These are phyloP conservation scores for Netelia inedita DNA, from an alignment of 2,888 invertebrate species.

Conservation along the genomic window DNA sequence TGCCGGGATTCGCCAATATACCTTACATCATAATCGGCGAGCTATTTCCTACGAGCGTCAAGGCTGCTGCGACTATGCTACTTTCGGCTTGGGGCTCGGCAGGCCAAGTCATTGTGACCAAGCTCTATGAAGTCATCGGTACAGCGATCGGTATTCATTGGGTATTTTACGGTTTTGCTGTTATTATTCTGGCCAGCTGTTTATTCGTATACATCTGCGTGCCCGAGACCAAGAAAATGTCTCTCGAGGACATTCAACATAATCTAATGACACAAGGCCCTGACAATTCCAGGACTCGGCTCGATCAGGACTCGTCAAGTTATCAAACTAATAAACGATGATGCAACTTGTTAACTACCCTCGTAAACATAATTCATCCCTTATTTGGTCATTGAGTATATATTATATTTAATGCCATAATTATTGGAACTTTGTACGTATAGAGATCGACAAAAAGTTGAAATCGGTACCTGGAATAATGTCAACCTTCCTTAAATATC, in stretches of 20 bases:
- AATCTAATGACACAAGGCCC: background rate
- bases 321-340: too few relatives aligned
- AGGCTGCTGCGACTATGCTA: constrained; percentile 54
- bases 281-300: background rate
- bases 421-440: too few relatives aligned
- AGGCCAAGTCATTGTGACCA: constrained; percentile 39
- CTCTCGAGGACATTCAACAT: background rate
- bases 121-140: constrained; percentile 50
- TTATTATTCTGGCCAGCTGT: constrained; percentile 14
- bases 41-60: constrained; percentile 55
- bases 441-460: too few relatives aligned
- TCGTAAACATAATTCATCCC: too few relatives aligned
- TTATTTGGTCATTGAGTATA: too few relatives aligned
- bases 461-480: too few relatives aligned
- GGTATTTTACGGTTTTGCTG: constrained; percentile 65
- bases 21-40: constrained; percentile 38
- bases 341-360: too few relatives aligned
- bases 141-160: constrained; percentile 43
- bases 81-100: constrained; percentile 58
- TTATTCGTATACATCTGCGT: constrained; percentile 40
- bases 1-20: constrained; percentile 22
- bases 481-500: too few relatives aligned
- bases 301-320: background rate
- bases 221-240: constrained; percentile 2
- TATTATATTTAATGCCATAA: too few relatives aligned